phyloP scores from a whole-genome alignment of 2,113 vertebrate species.

The Vimba vimba region DNA sequence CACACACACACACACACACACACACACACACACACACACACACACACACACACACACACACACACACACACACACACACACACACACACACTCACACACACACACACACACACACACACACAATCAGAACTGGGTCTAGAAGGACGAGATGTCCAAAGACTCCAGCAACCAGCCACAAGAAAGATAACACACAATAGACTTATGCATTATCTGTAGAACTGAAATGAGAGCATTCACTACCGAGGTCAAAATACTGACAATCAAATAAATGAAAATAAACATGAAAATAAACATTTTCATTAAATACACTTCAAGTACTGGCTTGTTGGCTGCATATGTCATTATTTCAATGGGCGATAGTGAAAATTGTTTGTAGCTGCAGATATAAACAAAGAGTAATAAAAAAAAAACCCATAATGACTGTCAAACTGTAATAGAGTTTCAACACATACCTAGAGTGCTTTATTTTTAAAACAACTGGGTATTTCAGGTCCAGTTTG shows the following conservation, averaged over 20 bases:
- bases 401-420: not conserved
- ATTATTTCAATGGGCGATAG: not conserved
- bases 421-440: slow-evolving; percentile 1
- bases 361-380: not conserved
- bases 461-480: not conserved
- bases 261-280: not conserved
- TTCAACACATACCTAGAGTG: not conserved
- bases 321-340: not conserved
- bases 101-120: no score
- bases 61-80: no score
- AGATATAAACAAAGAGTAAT: not conserved
- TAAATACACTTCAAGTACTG: not conserved
- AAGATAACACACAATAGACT: not conserved
- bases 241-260: not conserved
- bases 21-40: no score
- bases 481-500: slow-evolving; percentile 5
- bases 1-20: no score
- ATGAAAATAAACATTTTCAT: not conserved
- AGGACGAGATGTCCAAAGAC: not conserved
- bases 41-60: no score
- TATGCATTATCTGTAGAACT: not conserved
- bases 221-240: not conserved
- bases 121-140: not conserved
- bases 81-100: not conserved
- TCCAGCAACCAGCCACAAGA: not conserved